Evolutionary conservation across 2,888 invertebrate genomes (phyloP).

Genomic region (Melinaea menophilus): DNA sequence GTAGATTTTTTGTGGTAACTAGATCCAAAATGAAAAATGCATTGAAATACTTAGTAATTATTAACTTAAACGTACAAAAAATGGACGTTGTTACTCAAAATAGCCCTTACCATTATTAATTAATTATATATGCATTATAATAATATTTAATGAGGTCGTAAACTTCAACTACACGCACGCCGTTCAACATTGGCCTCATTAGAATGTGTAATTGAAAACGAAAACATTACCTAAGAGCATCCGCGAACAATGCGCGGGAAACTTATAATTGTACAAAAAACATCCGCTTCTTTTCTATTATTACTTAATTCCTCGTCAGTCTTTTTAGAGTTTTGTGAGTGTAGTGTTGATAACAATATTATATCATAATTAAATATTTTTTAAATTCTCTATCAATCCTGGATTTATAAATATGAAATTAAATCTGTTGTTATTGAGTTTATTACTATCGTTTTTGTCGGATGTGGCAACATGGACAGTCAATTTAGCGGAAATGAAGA

Average conservation of each 20-base stretch:
- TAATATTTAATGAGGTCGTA: too few species aligned
- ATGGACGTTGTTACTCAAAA: too few species aligned
- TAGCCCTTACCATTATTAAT: too few species aligned
- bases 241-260: slow-evolving; percentile 48
- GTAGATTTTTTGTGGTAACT: too few species aligned
- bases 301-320: slow-evolving; percentile 26
- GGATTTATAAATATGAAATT: slow-evolving; percentile 7
- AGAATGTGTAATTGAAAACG: too few species aligned
- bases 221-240: too few species aligned
- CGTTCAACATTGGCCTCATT: too few species aligned
- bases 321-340: background rate
- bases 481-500: slow-evolving; percentile 57
- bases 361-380: background rate
- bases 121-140: too few species aligned
- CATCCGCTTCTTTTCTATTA: slow-evolving; percentile 46
- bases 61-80: too few species aligned
- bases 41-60: too few species aligned
- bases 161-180: too few species aligned
- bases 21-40: too few species aligned
- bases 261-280: slow-evolving; percentile 54
- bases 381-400: background rate
- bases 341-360: background rate
- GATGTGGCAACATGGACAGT: slow-evolving; percentile 60
- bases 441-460: slow-evolving; percentile 35
- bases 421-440: slow-evolving; percentile 22